Evolutionary conservation across 2,797 vertebrate genomes (phyloP).

Genomic region (Squalus acanthias): DNA sequence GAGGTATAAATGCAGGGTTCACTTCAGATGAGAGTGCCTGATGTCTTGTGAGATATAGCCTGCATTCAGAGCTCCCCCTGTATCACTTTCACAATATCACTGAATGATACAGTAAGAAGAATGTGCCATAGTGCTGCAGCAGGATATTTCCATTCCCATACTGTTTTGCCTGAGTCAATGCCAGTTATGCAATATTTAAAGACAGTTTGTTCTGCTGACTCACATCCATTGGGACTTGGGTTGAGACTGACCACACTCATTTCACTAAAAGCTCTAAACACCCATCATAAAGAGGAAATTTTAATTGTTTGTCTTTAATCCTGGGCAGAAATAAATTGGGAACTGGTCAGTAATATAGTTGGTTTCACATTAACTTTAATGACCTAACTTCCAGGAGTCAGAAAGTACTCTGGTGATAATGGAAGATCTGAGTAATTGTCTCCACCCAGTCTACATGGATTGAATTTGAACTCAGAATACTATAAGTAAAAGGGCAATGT

Average conservation of each 20-base stretch:
- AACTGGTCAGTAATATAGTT: background rate
- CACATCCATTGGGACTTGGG: conserved; percentile 29
- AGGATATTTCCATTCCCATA: conserved; percentile 12
- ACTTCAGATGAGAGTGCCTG: background rate
- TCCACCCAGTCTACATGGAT: background rate
- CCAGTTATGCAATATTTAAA: conserved; percentile 25
- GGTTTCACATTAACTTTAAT: background rate
- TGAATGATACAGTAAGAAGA: background rate
- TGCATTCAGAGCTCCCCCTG: background rate
- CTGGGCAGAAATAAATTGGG: background rate
- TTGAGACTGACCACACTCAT: background rate
- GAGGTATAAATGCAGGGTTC: background rate
- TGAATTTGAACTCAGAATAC: background rate
- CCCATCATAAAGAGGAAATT: background rate
- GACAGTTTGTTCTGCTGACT: conserved; percentile 21
- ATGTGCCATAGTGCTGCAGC: background rate
- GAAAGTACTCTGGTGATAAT: background rate
- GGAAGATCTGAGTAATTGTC: background rate
- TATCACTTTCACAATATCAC: background rate
- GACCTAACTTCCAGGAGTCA: background rate
- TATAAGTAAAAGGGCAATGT: background rate
- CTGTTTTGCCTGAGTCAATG: background rate
- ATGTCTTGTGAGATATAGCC: background rate
- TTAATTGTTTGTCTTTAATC: background rate
- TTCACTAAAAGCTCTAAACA: conserved; percentile 18